Evolutionary conservation across 2,113 vertebrate species (phyloP).

Genomic region (Cyprinodon brontotheroides): DNA sequence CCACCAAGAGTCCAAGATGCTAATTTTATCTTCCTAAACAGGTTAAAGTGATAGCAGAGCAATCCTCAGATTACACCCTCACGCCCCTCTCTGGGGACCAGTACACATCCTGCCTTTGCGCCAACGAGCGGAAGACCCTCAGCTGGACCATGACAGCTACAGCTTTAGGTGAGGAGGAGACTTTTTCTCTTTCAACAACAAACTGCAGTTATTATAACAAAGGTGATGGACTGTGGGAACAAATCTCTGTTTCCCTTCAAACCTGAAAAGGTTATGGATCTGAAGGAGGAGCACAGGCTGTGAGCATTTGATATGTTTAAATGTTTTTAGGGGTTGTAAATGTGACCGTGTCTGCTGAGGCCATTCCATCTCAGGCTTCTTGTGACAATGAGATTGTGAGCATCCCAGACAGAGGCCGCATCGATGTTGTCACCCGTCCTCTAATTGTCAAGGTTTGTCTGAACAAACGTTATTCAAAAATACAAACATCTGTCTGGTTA

Average conservation of each 20-base stretch:
- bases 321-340: conserved; percentile 75
- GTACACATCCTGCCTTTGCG: conserved; percentile 77
- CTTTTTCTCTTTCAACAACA: not conserved
- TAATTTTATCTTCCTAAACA: conserved; percentile 40
- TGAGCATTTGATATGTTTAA: not conserved
- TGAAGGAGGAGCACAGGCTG: not conserved
- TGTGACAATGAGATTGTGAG: conserved; percentile 80
- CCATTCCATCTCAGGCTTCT: conserved; percentile 59
- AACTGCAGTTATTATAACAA: not conserved
- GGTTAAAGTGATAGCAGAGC: conserved; percentile 72
- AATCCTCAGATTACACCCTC: conserved; percentile 76
- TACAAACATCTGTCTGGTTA: no score
- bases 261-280: not conserved
- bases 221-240: not conserved
- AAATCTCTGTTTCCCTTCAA: not conserved
- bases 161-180: conserved; percentile 73
- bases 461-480: not conserved
- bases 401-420: conserved; percentile 79
- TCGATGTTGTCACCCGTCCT: conserved; percentile 78
- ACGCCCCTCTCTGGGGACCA: conserved; percentile 55
- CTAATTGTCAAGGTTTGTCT: conserved; percentile 83
- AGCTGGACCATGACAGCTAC: conserved; percentile 74
- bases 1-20: not conserved
- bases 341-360: conserved; percentile 81
- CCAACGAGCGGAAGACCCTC: conserved; percentile 70